Evolutionary conservation across 2,797 vertebrate genomes (phyloP).

Genomic region (Bradypus variegatus): DNA sequence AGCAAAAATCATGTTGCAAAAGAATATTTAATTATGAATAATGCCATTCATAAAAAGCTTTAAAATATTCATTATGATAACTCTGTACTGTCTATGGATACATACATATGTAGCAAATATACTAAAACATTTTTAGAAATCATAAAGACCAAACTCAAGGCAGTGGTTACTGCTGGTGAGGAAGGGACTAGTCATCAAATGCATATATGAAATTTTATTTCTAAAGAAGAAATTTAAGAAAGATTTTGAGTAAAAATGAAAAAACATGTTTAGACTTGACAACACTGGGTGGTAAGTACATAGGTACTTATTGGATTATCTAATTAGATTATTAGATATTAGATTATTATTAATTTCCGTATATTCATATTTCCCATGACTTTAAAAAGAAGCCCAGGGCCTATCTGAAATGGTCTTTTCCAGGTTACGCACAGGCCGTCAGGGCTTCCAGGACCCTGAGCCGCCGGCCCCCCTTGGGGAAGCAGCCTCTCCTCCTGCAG

Average conservation of each 20-base stretch:
- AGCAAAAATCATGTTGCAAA: not conserved
- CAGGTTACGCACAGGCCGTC: not conserved
- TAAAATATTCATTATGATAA: not conserved
- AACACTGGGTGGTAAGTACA: not conserved
- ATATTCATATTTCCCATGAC: not conserved
- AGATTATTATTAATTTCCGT: not conserved
- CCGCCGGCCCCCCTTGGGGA: not conserved
- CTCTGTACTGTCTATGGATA: not conserved
- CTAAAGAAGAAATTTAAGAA: not conserved
- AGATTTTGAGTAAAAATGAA: not conserved
- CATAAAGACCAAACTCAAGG: not conserved
- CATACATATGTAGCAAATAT: rapidly evolving
- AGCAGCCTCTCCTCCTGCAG: not conserved
- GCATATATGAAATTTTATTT: not conserved
- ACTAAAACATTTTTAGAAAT: not conserved
- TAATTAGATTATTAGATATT: not conserved
- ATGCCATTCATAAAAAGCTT: not conserved
- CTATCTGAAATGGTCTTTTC: not conserved
- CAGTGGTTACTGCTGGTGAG: not conserved
- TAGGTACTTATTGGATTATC: not conserved
- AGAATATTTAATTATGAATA: too few relatives aligned
- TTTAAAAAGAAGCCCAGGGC: not conserved
- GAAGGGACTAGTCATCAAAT: not conserved
- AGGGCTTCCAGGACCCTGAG: not conserved
- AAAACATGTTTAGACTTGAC: not conserved